Conservation (phyloP, 2,113 vertebrate species). For the Leucopsar rothschildi region DNA sequence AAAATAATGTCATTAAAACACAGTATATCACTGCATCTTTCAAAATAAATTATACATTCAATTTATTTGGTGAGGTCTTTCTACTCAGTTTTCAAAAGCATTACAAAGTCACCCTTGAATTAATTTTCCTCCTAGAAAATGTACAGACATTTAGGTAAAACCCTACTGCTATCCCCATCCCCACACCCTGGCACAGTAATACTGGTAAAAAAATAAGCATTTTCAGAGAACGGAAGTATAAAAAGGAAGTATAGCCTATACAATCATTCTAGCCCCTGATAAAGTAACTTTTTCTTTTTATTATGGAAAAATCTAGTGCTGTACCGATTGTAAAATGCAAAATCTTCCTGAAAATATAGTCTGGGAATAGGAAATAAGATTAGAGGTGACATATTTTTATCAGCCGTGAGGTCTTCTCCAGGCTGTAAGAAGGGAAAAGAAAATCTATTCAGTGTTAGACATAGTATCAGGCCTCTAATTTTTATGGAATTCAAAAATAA, state of each 20-base stretch:
- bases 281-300: background rate
- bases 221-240: background rate
- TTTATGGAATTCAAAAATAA: conserved; percentile 68
- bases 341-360: conserved; percentile 28
- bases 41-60: background rate
- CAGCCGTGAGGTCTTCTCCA: conserved; percentile 52
- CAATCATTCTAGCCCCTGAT: background rate
- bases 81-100: background rate
- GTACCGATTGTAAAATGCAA: background rate
- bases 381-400: conserved; percentile 55
- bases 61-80: background rate
- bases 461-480: conserved; percentile 32
- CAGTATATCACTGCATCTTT: background rate
- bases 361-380: conserved; percentile 48
- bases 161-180: background rate
- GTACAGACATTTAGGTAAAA: background rate
- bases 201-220: background rate
- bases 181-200: accelerated
- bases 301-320: background rate
- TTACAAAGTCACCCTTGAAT: background rate
- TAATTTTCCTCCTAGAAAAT: background rate
- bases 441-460: conserved; percentile 29
- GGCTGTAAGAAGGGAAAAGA: conserved; percentile 14
- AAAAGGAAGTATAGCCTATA: background rate
- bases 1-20: background rate